Conservation (phyloP, 2,797 vertebrate genomes). For the Alectoris magna region DNA sequence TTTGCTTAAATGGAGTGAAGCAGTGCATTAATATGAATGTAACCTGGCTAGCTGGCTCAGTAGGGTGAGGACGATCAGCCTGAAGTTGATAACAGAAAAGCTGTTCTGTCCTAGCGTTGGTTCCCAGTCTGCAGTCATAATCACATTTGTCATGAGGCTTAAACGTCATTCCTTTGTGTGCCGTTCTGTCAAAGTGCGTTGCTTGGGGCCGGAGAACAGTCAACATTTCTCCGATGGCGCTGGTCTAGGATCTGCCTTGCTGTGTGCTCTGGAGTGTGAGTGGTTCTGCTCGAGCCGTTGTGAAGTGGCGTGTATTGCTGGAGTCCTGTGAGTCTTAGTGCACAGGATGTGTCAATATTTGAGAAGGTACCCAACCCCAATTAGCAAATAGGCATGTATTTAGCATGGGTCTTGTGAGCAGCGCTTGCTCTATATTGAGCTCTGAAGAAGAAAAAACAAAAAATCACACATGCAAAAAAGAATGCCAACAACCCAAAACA, state of each 20-base stretch:
- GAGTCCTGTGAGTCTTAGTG: neutral
- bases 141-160: accelerated
- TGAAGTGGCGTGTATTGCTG: neutral
- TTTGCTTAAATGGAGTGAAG: neutral
- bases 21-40: neutral
- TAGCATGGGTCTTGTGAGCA: neutral
- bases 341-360: conserved; percentile 71
- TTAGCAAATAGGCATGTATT: conserved; percentile 18
- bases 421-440: neutral
- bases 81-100: neutral
- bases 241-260: neutral
- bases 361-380: conserved; percentile 46
- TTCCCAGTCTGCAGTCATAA: neutral
- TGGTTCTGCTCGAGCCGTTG: neutral
- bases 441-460: neutral
- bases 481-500: neutral
- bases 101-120: neutral
- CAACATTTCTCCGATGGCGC: neutral
- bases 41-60: neutral
- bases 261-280: neutral
- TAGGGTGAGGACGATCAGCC: neutral
- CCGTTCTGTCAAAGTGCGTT: neutral
- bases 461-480: neutral
- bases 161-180: neutral
- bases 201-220: neutral